Percentiles rank a stretch among this genome's conserved stretches.
Conservation (phyloP, 2,888 invertebrate genomes). For the Slavum lentiscoides region DNA sequence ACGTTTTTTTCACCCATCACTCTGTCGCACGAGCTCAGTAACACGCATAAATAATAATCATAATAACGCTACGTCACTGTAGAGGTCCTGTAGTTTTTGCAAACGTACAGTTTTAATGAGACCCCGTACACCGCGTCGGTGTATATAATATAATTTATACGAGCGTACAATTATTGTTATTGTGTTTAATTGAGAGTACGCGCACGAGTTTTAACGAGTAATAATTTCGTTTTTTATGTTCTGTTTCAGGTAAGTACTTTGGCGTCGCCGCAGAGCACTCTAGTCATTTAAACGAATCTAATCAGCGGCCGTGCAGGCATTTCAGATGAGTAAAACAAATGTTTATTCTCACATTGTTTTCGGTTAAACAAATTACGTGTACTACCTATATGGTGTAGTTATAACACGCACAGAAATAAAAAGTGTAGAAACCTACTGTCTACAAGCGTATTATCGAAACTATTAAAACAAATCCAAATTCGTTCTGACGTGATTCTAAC, state of each 20-base stretch:
- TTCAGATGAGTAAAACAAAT: conserved; percentile 6
- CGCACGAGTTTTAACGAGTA: background rate
- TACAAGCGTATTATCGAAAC: too few species aligned
- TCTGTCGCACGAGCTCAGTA: too few species aligned
- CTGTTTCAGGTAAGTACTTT: conserved; percentile 37
- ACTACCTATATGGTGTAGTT: background rate
- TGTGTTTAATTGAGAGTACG: too few species aligned
- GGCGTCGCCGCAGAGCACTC: background rate
- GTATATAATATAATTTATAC: background rate
- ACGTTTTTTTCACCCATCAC: too few species aligned
- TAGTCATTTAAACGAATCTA: background rate
- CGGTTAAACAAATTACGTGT: background rate
- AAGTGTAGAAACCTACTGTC: too few species aligned
- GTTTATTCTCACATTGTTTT: background rate
- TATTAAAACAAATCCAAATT: too few species aligned
- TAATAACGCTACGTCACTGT: too few species aligned
- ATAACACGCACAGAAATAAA: too few species aligned
- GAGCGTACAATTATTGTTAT: background rate
- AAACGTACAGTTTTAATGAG: too few species aligned
- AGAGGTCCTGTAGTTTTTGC: too few species aligned
- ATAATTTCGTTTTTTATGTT: conserved; percentile 1
- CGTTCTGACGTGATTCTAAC: too few species aligned
- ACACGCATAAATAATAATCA: too few species aligned
- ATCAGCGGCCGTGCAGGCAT: background rate
- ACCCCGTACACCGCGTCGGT: background rate